phyloP scores from a whole-genome alignment of 2,888 invertebrate species.

The Notodromas monacha region DNA sequence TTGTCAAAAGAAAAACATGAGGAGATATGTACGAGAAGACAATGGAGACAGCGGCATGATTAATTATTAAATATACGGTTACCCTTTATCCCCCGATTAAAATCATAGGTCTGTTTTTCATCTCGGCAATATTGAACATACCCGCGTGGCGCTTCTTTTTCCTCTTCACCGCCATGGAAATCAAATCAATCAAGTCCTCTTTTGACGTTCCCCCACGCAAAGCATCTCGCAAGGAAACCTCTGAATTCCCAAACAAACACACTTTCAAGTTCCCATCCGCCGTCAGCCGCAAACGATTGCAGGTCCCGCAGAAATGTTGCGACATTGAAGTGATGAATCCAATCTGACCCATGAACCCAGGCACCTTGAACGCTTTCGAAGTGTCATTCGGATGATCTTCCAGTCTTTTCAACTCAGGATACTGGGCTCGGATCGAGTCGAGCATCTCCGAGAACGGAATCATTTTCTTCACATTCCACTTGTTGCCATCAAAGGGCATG shows the following conservation, averaged over 20 bases:
- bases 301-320: slow-evolving; percentile 67
- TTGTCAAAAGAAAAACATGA: too few species aligned
- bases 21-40: too few species aligned
- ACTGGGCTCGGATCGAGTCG: slow-evolving; percentile 25
- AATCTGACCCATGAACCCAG: slow-evolving; percentile 46
- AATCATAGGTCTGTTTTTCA: slow-evolving; percentile 94
- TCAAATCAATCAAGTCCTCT: slow-evolving; percentile 32
- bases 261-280: slow-evolving; percentile 98
- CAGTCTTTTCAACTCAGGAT: slow-evolving; percentile 29
- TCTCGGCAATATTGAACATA: neutral
- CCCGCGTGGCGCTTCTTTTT: slow-evolving; percentile 89
- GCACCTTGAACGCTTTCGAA: slow-evolving; percentile 33
- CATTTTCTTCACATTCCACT: slow-evolving; percentile 38
- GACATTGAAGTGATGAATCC: slow-evolving; percentile 98
- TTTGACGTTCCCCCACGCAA: slow-evolving; percentile 34
- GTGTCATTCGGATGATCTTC: slow-evolving; percentile 51
- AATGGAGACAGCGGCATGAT: too few species aligned
- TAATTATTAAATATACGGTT: too few species aligned
- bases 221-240: slow-evolving; percentile 66
- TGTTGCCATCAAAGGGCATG: slow-evolving; percentile 94
- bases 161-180: slow-evolving; percentile 43
- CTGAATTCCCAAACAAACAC: slow-evolving; percentile 75
- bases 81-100: slow-evolving; percentile 89
- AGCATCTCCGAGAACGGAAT: slow-evolving; percentile 48
- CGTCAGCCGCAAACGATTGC: slow-evolving; percentile 74